Base-by-base conservation (phyloP, 2,888 invertebrate species). In the Lysandra coridon region DNA sequence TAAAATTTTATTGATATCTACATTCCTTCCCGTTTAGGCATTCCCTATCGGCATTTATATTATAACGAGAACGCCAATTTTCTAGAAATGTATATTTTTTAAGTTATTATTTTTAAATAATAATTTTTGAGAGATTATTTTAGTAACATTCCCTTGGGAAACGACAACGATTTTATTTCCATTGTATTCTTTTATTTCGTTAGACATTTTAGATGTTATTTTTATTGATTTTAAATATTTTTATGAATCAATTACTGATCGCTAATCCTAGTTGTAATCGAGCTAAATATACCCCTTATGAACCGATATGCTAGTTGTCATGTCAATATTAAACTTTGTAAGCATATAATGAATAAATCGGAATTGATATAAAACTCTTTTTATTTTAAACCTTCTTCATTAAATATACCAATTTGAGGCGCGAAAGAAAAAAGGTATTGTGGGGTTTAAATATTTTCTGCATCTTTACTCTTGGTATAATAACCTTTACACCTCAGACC, bases 171-270 rank as follows among this genome's bases (percentile, higher is more conserved):
- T 91, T 91, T 90, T 79, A 79, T 81, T 89, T 88, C 89, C 88
- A 88, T 88, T 93, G 91, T 92, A 91, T 88, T 91, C 91, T 90
- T 89, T 90, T 92, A 91, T 91, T 93, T 92, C 92, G 89, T 92
- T 92, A 91, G 87, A 87, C 83, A 82, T 90, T 90, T 88, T 90
- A 90, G 33, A 76, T 87, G 87, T 85, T 84, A 82, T 84, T 84
- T 84, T 83, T 84, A 83, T 82, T 82, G 82, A 83, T 83, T 84
- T 83, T 83, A 83, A 62, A 79, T 81, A 83, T 83, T 83, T 82
- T 84, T 81, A 78, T 75, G 80, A 81, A 84, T 83, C 83, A 82
- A 83, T 82, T 82, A 82, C 81, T 79, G 80, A 33, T 33, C 80
- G 81, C 74, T 74, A 74, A 76, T 57, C 81, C 78, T 79, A 81